phyloP scores from a whole-genome alignment of 2,888 invertebrate species.

The Callimorpha dominula region DNA sequence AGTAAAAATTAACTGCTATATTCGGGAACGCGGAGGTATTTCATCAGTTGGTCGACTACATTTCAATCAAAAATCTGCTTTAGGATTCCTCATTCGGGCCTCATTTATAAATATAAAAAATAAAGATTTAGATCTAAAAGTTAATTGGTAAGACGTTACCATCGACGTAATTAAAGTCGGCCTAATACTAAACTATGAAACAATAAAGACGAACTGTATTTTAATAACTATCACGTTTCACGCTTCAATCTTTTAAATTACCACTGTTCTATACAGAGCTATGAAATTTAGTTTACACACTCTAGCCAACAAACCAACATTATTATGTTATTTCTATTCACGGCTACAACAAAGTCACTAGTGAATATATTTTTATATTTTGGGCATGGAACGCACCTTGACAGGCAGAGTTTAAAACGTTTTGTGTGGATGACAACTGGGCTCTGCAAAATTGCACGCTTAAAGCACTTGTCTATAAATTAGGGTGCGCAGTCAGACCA shows the following conservation, averaged over 20 bases:
- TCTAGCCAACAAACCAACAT: not conserved
- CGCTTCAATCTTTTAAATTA: not conserved
- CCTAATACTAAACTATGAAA: too few species aligned
- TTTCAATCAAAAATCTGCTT: too few species aligned
- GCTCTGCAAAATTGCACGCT: conserved; percentile 8
- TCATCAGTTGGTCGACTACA: too few species aligned
- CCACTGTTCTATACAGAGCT: not conserved
- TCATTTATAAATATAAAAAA: too few species aligned
- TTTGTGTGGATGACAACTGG: conserved; percentile 12
- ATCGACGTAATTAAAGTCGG: too few species aligned
- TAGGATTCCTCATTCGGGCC: too few species aligned
- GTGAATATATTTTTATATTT: not conserved
- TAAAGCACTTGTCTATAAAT: conserved; percentile 3
- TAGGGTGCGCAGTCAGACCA: not conserved
- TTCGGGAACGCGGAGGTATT: too few species aligned
- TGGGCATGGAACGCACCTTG: not conserved
- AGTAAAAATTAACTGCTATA: too few species aligned
- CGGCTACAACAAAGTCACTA: not conserved
- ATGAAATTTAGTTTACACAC: not conserved
- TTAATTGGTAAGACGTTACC: too few species aligned
- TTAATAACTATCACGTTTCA: not conserved
- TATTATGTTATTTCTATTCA: not conserved
- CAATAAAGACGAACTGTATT: too few species aligned
- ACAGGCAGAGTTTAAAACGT: not conserved
- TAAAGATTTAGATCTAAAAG: too few species aligned